phyloP scores from a whole-genome alignment of 2,113 vertebrate genomes.

The Cnemophilus loriae region DNA sequence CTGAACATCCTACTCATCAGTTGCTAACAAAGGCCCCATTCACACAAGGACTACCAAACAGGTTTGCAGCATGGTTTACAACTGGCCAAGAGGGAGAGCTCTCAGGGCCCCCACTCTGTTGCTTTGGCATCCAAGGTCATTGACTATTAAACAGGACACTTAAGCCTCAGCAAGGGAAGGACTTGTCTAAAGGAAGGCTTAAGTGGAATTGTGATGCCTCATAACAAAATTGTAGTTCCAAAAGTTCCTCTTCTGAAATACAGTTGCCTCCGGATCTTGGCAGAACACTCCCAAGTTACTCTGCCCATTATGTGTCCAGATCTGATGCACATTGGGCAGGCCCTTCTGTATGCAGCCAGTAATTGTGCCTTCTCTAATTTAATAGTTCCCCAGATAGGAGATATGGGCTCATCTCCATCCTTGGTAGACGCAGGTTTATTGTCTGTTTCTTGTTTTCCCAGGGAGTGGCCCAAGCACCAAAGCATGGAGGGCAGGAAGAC shows the following conservation, averaged over 20 bases:
- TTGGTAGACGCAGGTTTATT: background rate
- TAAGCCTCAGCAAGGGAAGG: background rate
- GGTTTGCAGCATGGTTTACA: background rate
- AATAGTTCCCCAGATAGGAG: background rate
- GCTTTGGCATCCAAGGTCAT: background rate
- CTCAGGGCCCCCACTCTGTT: background rate
- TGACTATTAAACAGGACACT: background rate
- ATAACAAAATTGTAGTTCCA: background rate
- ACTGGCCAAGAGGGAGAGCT: background rate
- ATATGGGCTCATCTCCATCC: background rate
- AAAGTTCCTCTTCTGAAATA: background rate
- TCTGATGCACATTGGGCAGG: background rate
- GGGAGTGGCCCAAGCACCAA: background rate
- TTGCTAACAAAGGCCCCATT: constrained; percentile 35
- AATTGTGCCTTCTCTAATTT: background rate
- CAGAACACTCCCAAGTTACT: background rate
- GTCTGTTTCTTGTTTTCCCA: background rate
- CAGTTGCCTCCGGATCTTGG: background rate
- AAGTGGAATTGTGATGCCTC: background rate
- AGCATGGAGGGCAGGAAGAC: background rate
- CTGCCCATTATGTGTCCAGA: background rate
- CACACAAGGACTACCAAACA: background rate
- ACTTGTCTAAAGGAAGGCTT: background rate
- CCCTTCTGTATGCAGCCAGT: background rate
- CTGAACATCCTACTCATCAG: constrained; percentile 34